These are phyloP conservation scores for Diaprepes abbreviatus DNA, from an alignment of 2,888 invertebrate genomes.

Conservation along the genomic window DNA sequence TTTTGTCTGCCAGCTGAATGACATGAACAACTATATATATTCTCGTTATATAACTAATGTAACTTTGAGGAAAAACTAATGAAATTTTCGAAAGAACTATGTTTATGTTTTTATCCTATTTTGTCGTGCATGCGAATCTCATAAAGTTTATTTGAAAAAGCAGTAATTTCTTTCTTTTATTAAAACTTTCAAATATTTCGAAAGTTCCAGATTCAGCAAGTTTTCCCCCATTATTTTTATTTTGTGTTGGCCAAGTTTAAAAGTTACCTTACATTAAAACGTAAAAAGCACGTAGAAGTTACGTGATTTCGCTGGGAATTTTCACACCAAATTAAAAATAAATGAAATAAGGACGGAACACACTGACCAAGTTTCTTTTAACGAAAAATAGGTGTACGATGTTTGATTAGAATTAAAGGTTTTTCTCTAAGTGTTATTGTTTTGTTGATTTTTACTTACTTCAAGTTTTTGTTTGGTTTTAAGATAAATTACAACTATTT, in stretches of 20 bases:
- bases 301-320: conserved; percentile 15
- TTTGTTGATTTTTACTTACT: too few species aligned
- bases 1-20: too few species aligned
- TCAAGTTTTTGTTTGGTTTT: too few species aligned
- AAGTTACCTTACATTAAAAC: conserved; percentile 23
- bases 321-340: conserved; percentile 10
- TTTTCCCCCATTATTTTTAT: conserved; percentile 24
- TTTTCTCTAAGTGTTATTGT: too few species aligned
- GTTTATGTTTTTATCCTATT: neutral
- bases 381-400: too few species aligned
- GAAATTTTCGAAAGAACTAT: neutral
- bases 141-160: neutral
- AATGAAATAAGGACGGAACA: neutral
- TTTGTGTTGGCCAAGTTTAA: conserved; percentile 19
- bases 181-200: conserved; percentile 21
- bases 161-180: conserved; percentile 19
- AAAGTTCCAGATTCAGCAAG: conserved; percentile 12
- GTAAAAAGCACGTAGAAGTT: conserved; percentile 17
- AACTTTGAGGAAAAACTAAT: neutral
- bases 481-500: too few species aligned
- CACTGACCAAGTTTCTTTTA: conserved; percentile 8
- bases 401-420: too few species aligned
- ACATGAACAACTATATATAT: too few species aligned
- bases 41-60: too few species aligned
- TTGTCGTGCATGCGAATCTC: neutral